A percentile compares a stretch with the other conserved stretches of the same genome.
These are phyloP conservation scores for Hylaea fasciaria DNA, from an alignment of 2,888 invertebrate genomes.

Conservation along the genomic window DNA sequence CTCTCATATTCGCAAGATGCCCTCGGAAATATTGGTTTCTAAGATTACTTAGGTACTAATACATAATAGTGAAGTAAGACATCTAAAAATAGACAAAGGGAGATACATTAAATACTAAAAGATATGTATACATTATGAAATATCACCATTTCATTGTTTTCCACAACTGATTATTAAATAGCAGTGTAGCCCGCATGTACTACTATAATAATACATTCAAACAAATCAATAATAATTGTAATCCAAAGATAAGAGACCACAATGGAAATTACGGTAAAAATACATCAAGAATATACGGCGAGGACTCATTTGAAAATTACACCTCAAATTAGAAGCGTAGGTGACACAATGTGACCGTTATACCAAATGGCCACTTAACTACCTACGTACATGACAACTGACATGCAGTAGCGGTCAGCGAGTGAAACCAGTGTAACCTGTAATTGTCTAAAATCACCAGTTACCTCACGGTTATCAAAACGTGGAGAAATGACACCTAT, in stretches of 20 bases:
- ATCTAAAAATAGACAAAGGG: too few relatives aligned
- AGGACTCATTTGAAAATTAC: constrained; percentile 9
- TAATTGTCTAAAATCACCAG: constrained; percentile 9
- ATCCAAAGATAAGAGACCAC: neutral
- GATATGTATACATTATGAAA: too few relatives aligned
- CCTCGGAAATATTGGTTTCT: too few relatives aligned
- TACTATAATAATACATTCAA: too few relatives aligned
- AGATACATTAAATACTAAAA: too few relatives aligned
- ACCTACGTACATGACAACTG: neutral
- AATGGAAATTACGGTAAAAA: constrained; percentile 4
- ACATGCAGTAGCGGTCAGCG: neutral
- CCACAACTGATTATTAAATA: too few relatives aligned
- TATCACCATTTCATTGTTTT: too few relatives aligned
- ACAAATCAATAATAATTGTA: too few relatives aligned
- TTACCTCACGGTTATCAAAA: constrained; percentile 7
- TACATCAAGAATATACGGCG: neutral
- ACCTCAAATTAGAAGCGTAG: constrained; percentile 9
- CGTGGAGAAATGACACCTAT: neutral
- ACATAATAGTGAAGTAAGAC: too few relatives aligned
- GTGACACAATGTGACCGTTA: constrained; percentile 22
- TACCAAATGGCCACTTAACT: constrained; percentile 1
- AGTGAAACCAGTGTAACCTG: constrained; percentile 20
- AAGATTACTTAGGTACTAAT: too few relatives aligned
- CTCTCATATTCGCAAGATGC: too few relatives aligned
- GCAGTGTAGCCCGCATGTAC: too few relatives aligned